Evolutionary conservation across 1,140 invertebrate species (phyloP), one percentile per base, ranked within the genome.

Genomic region (Mylabris phalerata): DNA sequence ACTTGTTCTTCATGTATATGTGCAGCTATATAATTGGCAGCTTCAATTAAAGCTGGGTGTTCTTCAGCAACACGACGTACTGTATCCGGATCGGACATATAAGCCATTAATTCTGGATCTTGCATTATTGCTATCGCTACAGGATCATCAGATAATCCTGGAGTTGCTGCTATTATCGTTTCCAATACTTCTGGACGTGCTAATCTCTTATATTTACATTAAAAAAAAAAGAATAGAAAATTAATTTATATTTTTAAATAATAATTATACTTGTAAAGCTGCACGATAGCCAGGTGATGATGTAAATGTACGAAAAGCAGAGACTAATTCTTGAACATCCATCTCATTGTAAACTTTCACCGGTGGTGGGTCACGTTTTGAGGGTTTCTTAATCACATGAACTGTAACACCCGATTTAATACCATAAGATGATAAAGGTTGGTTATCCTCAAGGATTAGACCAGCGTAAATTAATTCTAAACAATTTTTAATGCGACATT

Each of bases 391-490:
- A 25, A 81, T 56, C 2, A 80, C 74, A 64, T 82, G 78, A 32
- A 82, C 61, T 64, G 75, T 79, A 4, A 76, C 73, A 45, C 79
- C 79, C 64, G 69, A 67, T 66, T 78, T 80, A 27, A 82, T 55
- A 7, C 77, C 78, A 65, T 70, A 77, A 0, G 75, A 73, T 46
- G 74, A 72, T 19, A 82, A 50, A 3, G 74, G 75, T 9, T 69
- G 51, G n/a, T 80, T 75, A 63, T 80, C 76, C 47, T 80, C 77
- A 3, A 82, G 63, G 44, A 79, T 69, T 63, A 75, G 73, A 11
- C 80, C 80, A 62, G 78, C 78, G 62, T 80, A 81, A 57, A 77
- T 71, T 13, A 82, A 70, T 69, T 81, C 80, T 81, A 52, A 46
- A 59, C 63, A 52, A 42, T 19, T 19, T 19, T 19, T 1, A 19